A percentile compares a stretch with the other conserved stretches of the same genome.
Conservation (phyloP, 2,888 invertebrate species). For the Leptopilina myrica region DNA sequence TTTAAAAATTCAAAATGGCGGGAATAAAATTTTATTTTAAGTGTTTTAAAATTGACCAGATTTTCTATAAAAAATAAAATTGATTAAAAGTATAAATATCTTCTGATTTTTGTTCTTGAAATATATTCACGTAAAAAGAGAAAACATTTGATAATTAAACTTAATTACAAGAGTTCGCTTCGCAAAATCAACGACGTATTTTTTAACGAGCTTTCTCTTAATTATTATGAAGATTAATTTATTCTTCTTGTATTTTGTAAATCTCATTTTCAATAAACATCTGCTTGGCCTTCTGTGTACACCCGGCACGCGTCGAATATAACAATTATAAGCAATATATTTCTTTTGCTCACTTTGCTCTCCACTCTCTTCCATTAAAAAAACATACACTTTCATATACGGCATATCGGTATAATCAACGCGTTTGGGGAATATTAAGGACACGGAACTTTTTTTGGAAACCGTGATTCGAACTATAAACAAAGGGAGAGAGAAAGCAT, state of each 20-base stretch:
- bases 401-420: slow-evolving; percentile 16
- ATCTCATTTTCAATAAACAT: slow-evolving; percentile 41
- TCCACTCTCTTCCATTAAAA: slow-evolving; percentile 12
- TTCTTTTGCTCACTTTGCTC: slow-evolving; percentile 33
- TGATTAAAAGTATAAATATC: no score
- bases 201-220: slow-evolving; percentile 3
- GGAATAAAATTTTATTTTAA: no score
- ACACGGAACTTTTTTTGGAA: slow-evolving; percentile 63
- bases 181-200: neutral
- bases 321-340: slow-evolving; percentile 44
- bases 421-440: slow-evolving; percentile 51
- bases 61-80: no score
- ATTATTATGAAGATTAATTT: slow-evolving; percentile 1
- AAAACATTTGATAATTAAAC: neutral
- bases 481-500: slow-evolving; percentile 55
- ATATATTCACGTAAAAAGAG: neutral
- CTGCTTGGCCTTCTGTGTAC: slow-evolving; percentile 30
- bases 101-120: no score
- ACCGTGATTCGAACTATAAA: slow-evolving; percentile 63
- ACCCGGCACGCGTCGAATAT: slow-evolving; percentile 33
- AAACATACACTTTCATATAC: slow-evolving; percentile 29
- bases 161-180: neutral
- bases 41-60: no score
- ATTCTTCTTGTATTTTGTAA: neutral
- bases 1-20: no score